Conservation (phyloP, 2,113 vertebrate genomes). For the Saguinus midas region DNA sequence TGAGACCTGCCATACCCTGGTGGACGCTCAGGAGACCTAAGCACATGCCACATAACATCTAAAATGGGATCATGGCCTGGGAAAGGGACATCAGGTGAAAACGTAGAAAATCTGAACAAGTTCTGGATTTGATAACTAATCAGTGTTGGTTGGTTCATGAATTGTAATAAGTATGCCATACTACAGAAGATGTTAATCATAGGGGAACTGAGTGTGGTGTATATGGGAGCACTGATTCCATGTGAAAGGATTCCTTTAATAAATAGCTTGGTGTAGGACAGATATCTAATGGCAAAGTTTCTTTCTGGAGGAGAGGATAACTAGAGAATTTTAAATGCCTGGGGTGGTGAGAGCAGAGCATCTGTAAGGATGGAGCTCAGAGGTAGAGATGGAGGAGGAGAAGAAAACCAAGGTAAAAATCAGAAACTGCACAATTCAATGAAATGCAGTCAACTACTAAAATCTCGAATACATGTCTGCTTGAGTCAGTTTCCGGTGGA, state of each 20-base stretch:
- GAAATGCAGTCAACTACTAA: not conserved
- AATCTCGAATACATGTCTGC: accelerated
- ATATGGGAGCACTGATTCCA: not conserved
- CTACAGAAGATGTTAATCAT: not conserved
- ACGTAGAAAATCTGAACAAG: not conserved
- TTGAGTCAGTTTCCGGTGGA: not conserved
- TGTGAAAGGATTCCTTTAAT: not conserved
- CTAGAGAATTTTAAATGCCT: not conserved
- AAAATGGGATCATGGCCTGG: not conserved
- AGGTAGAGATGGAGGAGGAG: not conserved
- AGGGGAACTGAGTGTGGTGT: too few relatives aligned
- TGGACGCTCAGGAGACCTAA: not conserved
- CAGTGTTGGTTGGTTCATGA: too few relatives aligned
- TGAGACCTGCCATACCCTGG: not conserved
- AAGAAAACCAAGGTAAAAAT: not conserved
- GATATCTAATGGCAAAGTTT: not conserved
- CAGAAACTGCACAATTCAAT: not conserved
- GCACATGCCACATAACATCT: accelerated
- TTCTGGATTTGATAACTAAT: too few relatives aligned
- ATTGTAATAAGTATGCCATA: not conserved
- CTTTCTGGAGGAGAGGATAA: not conserved
- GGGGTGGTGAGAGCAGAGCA: not conserved
- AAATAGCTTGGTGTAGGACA: too few relatives aligned
- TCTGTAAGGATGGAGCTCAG: not conserved
- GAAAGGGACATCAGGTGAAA: not conserved